Evolutionary conservation across 2,888 invertebrate species (phyloP).

Genomic region (Crioceris asparagi): DNA sequence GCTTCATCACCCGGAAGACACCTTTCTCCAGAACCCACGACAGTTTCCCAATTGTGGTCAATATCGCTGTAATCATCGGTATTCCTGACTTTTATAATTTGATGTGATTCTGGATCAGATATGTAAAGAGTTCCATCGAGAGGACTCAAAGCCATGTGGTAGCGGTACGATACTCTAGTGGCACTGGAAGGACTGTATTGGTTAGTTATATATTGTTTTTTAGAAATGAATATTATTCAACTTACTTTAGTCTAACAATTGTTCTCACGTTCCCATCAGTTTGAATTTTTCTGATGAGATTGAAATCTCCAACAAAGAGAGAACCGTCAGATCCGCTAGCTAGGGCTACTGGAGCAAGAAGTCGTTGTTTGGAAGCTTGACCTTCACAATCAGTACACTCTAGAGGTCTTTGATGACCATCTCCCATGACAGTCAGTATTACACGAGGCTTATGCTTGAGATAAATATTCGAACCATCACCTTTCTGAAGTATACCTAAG

Average conservation of each 20-base stretch:
- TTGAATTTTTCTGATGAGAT: constrained; percentile 77
- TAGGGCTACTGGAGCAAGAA: constrained; percentile 87
- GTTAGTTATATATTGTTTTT: constrained; percentile 3
- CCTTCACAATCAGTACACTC: constrained; percentile 78
- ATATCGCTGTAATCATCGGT: constrained; percentile 74
- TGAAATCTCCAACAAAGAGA: constrained; percentile 91
- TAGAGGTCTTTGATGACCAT: constrained; percentile 78
- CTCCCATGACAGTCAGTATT: constrained; percentile 84
- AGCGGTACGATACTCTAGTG: constrained; percentile 88
- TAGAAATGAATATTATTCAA: too few relatives aligned
- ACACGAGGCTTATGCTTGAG: constrained; percentile 86
- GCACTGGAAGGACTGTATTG: constrained; percentile 51
- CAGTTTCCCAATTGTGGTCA: constrained; percentile 88
- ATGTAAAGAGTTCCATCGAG: constrained; percentile 89
- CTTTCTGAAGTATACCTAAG: constrained; percentile 87
- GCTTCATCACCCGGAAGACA: constrained; percentile 89
- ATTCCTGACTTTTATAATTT: constrained; percentile 79
- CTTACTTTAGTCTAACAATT: constrained; percentile 72
- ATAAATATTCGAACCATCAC: constrained; percentile 93
- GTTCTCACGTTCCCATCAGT: constrained; percentile 76
- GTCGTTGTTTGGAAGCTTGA: constrained; percentile 63
- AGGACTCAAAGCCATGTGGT: constrained; percentile 93
- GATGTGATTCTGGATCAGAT: constrained; percentile 91
- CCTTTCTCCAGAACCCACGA: constrained; percentile 89
- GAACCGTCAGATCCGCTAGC: constrained; percentile 88